Evolutionary conservation across 1,140 invertebrate genomes (phyloP), one percentile per base, ranked within the genome.

Genomic region (Bicyclus anynana): DNA sequence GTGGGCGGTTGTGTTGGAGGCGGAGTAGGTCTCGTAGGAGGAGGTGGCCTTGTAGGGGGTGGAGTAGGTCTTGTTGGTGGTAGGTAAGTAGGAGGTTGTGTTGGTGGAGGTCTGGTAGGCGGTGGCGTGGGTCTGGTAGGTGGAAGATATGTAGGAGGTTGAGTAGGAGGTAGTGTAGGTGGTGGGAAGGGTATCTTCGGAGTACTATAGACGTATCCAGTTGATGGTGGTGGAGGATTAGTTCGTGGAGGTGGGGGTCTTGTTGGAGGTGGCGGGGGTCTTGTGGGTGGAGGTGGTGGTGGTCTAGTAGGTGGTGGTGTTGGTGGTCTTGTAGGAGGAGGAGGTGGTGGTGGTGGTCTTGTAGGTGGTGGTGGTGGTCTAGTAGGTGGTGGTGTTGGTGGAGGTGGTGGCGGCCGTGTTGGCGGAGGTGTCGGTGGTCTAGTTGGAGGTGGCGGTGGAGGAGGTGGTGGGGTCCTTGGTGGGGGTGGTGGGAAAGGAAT

Each of bases 231-330:
- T 10, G 65, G 65, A 7, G 65, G 56, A 12, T 33, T 33, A 3
- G 37, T 40, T 17, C 37, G 53, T 1, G 65, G 62, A 9, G 65
- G 65, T 12, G 65, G 56, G 4, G 47, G 49, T 40, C 51, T 55
- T 7, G 65, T 67, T 21, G 37, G 23, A 17, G 49, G 49, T 26
- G 53, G 21, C 2, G 27, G 16, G 0, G 53, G 48, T n/a, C 44
- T 4, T 13, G 3, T 4, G 9, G 33, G 3, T 17, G 35, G 35
- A 2, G 35, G 35, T 2, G 35, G 35, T 5, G 35, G 35, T 38
- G 35, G 35, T 38, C 3, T 3, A 4, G 35, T 13, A 4, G 13
- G 35, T 5, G 37, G 37, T 1, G 13, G n/a, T 40, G 13, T 5
- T 40, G 37, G 37, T 20, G 35, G 33, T 38, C 18, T 16, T 12